Evolutionary conservation across 2,113 vertebrate species (phyloP).

Genomic region (Ursus arctos): DNA sequence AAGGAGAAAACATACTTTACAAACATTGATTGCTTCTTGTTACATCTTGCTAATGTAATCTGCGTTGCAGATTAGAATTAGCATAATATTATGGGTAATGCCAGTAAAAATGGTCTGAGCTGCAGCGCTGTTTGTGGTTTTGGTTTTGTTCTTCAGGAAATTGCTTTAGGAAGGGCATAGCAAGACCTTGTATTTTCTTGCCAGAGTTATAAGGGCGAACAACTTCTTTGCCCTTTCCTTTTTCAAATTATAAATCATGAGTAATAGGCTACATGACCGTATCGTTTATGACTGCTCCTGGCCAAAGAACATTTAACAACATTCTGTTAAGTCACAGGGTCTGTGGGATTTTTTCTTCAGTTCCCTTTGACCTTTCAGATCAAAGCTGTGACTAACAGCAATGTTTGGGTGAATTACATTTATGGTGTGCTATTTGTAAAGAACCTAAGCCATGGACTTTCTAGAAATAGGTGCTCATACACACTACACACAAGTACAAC

Average conservation of each 20-base stretch:
- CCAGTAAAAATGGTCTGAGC: conserved; percentile 17
- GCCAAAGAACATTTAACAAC: conserved; percentile 60
- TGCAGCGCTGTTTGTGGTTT: background rate
- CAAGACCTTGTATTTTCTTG: conserved; percentile 42
- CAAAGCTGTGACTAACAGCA: conserved; percentile 64
- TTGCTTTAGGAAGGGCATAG: conserved; percentile 1
- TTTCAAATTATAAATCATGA: conserved; percentile 52
- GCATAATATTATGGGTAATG: conserved; percentile 56
- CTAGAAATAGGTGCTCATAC: conserved; percentile 7
- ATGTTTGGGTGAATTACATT: conserved; percentile 56
- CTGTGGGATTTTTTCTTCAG: background rate
- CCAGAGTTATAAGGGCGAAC: background rate
- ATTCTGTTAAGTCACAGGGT: conserved; percentile 38
- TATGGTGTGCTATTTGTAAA: conserved; percentile 47
- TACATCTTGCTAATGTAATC: conserved; percentile 70
- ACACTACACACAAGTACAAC: background rate
- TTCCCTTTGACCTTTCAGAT: conserved; percentile 73
- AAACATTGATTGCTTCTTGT: conserved; percentile 68
- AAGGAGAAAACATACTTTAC: conserved; percentile 56
- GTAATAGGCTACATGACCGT: background rate
- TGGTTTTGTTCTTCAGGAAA: conserved; percentile 47
- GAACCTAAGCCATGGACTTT: conserved; percentile 39
- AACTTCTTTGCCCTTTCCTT: conserved; percentile 33
- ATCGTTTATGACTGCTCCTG: background rate
- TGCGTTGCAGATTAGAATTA: conserved; percentile 73